A percentile compares a stretch with the other conserved stretches of the same genome.
Conservation (phyloP, 2,113 vertebrate genomes). For the Myotis yumanensis region DNA sequence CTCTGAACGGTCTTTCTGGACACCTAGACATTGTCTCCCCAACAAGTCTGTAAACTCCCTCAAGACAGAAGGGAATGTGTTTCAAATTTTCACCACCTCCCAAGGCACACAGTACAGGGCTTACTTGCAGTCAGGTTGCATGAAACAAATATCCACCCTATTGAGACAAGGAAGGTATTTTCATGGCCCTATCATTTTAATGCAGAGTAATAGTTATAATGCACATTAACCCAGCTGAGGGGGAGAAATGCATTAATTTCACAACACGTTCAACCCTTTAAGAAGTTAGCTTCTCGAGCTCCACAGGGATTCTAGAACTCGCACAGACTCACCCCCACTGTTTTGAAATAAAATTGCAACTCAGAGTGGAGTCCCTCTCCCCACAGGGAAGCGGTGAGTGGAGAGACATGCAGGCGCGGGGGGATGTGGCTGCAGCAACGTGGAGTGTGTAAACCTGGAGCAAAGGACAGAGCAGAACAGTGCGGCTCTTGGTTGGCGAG, state of each 20-base stretch:
- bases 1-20: background rate
- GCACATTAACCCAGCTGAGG: conserved; percentile 25
- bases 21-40: background rate
- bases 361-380: background rate
- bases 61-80: background rate
- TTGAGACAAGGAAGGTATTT: conserved; percentile 15
- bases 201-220: conserved; percentile 40
- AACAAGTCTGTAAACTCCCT: background rate
- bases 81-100: background rate
- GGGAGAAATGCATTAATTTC: conserved; percentile 53
- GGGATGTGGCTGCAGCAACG: background rate
- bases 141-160: conserved; percentile 31
- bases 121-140: background rate
- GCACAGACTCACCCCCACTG: background rate
- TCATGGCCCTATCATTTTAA: conserved; percentile 9
- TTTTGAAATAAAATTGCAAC: conserved; percentile 47
- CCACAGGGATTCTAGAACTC: conserved; percentile 2
- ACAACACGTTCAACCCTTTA: conserved; percentile 25
- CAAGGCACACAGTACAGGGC: background rate
- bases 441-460: background rate
- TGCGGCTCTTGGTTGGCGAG: background rate
- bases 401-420: background rate
- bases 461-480: background rate
- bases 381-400: background rate
- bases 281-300: conserved; percentile 43